phyloP scores from a whole-genome alignment of 2,797 vertebrate genomes.

The Chelon auratus region DNA sequence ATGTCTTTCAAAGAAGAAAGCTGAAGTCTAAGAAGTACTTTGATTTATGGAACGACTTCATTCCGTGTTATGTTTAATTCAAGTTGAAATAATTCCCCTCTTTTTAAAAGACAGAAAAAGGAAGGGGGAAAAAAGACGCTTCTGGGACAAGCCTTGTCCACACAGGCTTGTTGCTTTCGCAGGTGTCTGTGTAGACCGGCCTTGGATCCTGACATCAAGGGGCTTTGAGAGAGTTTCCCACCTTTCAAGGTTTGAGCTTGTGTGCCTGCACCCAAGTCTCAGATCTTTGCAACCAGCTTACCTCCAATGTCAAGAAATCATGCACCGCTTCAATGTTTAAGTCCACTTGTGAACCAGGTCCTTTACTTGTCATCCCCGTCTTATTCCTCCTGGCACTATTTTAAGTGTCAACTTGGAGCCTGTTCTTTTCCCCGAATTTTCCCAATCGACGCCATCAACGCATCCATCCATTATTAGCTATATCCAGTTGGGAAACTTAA shows the following conservation, averaged over 20 bases:
- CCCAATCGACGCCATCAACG: not conserved
- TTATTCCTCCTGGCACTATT: conserved; percentile 22
- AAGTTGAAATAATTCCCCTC: conserved; percentile 42
- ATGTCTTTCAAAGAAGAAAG: conserved; percentile 51
- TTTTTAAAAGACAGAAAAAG: conserved; percentile 28
- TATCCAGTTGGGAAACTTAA: too few species aligned
- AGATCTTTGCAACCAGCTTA: conserved; percentile 64
- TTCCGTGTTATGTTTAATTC: conserved; percentile 50
- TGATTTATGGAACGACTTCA: conserved; percentile 51
- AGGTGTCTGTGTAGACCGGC: conserved; percentile 39
- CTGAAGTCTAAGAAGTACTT: conserved; percentile 36
- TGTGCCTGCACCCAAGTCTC: conserved; percentile 37
- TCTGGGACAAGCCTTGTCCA: conserved; percentile 44
- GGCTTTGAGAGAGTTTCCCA: conserved; percentile 66
- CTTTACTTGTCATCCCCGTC: conserved; percentile 21
- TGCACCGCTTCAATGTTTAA: conserved; percentile 45
- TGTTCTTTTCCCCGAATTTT: conserved; percentile 2
- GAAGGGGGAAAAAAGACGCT: conserved; percentile 19
- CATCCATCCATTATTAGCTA: too few species aligned
- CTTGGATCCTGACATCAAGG: conserved; percentile 68
- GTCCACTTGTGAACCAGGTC: conserved; percentile 33
- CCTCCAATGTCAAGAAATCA: conserved; percentile 37
- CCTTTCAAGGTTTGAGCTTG: conserved; percentile 55
- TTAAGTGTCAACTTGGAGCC: not conserved
- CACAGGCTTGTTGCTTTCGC: conserved; percentile 45